Evolutionary conservation across 2,113 vertebrate species (phyloP).

Genomic region (Phoenicopterus ruber): DNA sequence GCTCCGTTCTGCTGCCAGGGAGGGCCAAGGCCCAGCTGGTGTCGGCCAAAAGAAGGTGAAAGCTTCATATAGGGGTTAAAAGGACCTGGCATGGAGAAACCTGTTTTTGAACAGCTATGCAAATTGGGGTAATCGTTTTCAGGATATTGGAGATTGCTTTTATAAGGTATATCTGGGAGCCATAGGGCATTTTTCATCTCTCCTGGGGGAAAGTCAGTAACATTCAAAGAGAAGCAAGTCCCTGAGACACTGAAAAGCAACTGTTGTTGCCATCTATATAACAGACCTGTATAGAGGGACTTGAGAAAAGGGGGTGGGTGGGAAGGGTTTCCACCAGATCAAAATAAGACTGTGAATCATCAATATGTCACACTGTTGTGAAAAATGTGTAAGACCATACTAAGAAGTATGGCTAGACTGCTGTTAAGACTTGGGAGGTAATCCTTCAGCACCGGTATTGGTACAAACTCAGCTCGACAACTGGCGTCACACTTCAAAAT

Average conservation of each 20-base stretch:
- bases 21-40: neutral
- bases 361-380: neutral
- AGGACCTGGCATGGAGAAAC: neutral
- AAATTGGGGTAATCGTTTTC: neutral
- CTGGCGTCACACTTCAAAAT: neutral
- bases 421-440: neutral
- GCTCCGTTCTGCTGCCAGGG: neutral
- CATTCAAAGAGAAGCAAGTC: neutral
- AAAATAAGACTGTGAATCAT: conserved; percentile 8
- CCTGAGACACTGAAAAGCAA: neutral
- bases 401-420: neutral
- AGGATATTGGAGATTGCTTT: neutral
- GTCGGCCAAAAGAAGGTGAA: neutral
- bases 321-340: conserved; percentile 7
- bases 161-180: neutral
- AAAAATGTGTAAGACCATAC: conserved; percentile 19
- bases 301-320: conserved; percentile 14
- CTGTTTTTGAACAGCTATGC: neutral
- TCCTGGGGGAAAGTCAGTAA: neutral
- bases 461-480: neutral
- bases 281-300: neutral
- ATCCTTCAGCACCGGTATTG: neutral
- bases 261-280: neutral
- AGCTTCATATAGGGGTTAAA: neutral
- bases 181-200: neutral